A percentile compares a stretch with the other conserved stretches of the same genome.
phyloP scores from a whole-genome alignment of 2,797 vertebrate genomes.

The Mormyrus hasselquistii region DNA sequence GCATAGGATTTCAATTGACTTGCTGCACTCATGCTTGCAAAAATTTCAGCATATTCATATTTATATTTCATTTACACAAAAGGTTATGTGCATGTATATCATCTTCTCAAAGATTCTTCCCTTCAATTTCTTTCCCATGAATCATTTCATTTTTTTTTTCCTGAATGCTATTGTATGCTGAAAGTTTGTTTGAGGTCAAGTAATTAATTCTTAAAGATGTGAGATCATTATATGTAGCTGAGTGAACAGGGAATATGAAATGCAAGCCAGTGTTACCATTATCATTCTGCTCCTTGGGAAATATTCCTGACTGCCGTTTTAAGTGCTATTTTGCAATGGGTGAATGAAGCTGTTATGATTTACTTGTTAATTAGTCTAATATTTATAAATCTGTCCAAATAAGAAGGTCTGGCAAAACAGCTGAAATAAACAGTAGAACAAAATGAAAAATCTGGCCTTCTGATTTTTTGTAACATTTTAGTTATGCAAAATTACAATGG shows the following conservation, averaged over 20 bases:
- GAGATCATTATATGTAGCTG: not conserved
- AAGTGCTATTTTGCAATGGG: not conserved
- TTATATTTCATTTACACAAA: not conserved
- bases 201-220: not conserved
- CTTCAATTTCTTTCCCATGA: not conserved
- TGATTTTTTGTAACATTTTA: not conserved
- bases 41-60: not conserved
- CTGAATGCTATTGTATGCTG: not conserved
- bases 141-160: not conserved
- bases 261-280: not conserved
- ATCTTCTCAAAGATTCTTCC: not conserved
- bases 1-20: not conserved
- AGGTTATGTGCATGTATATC: not conserved
- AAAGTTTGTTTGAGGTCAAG: not conserved
- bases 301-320: not conserved
- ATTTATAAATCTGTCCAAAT: not conserved
- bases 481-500: not conserved
- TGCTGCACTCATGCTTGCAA: not conserved
- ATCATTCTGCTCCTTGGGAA: not conserved
- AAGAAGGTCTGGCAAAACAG: not conserved
- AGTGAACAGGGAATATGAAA: not conserved
- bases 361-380: slow-evolving; percentile 4
- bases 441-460: not conserved
- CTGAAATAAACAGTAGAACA: not conserved
- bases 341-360: not conserved